Evolutionary conservation across 2,797 vertebrate species (phyloP).

Genomic region (Glossophaga mutica): DNA sequence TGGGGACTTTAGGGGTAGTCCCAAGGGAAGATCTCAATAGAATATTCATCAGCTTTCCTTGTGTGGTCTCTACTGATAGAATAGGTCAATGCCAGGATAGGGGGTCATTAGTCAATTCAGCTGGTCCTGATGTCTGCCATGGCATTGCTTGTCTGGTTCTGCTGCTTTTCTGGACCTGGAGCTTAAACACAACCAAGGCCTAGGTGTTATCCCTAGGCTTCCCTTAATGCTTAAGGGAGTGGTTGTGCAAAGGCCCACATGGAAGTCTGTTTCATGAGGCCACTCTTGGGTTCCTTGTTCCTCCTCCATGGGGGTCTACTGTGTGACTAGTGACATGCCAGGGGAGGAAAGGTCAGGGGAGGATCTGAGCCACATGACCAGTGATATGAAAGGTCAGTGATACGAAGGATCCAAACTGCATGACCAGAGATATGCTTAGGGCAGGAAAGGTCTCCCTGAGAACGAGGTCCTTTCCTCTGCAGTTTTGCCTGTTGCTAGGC

Average conservation of each 20-base stretch:
- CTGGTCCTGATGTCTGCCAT: not conserved
- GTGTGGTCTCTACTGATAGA: not conserved
- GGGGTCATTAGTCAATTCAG: not conserved
- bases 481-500: not conserved
- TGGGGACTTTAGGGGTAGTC: not conserved
- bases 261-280: not conserved
- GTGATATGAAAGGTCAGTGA: no score
- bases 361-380: not conserved
- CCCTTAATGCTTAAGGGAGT: not conserved
- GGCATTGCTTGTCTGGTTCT: not conserved
- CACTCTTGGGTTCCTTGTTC: not conserved
- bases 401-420: not conserved
- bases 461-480: not conserved
- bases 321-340: not conserved
- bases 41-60: not conserved
- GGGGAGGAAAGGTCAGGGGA: not conserved
- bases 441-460: not conserved
- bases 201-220: not conserved
- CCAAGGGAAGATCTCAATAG: not conserved
- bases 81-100: not conserved
- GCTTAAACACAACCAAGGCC: not conserved
- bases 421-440: not conserved
- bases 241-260: not conserved
- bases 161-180: not conserved
- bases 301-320: not conserved